Percentiles rank a stretch among this genome's conserved stretches.
phyloP scores from a whole-genome alignment of 2,113 vertebrate species.

The Neogobius melanostomus region DNA sequence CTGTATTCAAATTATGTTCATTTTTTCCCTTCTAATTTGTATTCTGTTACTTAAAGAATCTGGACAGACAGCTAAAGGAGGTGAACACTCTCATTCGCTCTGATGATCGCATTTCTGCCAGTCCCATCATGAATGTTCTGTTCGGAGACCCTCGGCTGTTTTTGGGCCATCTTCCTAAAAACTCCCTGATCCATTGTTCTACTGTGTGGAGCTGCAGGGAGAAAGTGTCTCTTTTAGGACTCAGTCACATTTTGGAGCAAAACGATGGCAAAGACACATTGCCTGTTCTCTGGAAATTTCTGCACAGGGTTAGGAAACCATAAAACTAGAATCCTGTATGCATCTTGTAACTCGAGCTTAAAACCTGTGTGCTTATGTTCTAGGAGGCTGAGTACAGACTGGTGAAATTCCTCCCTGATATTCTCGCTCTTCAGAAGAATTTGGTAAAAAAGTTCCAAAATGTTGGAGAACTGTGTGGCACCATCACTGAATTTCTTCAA shows the following conservation, averaged over 20 bases:
- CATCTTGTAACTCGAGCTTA: conserved; percentile 5
- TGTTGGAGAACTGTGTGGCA: conserved; percentile 59
- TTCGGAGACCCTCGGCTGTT: conserved; percentile 82
- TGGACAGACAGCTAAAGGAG: conserved; percentile 79
- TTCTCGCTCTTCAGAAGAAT: conserved; percentile 85
- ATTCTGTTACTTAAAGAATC: conserved; percentile 58
- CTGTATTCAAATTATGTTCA: not conserved
- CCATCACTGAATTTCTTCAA: conserved; percentile 80
- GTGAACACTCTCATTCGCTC: conserved; percentile 77
- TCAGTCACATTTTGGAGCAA: conserved; percentile 84
- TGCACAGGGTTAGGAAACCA: conserved; percentile 80
- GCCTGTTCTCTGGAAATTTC: conserved; percentile 87
- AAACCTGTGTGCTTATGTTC: conserved; percentile 3
- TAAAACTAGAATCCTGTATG: not conserved
- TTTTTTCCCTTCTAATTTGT: not conserved
- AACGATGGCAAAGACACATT: conserved; percentile 79
- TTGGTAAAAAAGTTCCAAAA: conserved; percentile 91
- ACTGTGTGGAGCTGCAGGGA: conserved; percentile 87
- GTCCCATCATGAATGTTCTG: conserved; percentile 81
- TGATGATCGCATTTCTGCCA: conserved; percentile 83
- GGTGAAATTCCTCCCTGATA: conserved; percentile 88
- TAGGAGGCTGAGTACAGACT: conserved; percentile 88
- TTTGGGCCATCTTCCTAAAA: conserved; percentile 75
- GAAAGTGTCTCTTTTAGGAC: conserved; percentile 80
- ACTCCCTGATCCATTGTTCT: conserved; percentile 78